phyloP scores from a whole-genome alignment of 2,888 invertebrate species.

The Pteria penguin region DNA sequence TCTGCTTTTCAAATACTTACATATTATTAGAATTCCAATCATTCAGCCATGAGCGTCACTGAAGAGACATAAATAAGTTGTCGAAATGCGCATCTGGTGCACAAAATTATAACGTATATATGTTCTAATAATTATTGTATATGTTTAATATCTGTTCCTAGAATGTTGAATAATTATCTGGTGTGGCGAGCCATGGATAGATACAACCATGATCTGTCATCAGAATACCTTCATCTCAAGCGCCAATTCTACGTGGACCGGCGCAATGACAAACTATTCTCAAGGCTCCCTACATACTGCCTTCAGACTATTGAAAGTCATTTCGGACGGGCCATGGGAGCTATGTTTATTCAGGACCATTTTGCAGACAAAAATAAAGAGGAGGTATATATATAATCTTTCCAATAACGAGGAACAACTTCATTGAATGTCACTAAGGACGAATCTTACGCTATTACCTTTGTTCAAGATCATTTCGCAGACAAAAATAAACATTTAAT shows the following conservation, averaged over 20 bases:
- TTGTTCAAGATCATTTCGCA: no score
- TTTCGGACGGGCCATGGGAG: background rate
- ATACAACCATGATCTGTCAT: background rate
- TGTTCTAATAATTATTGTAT: no score
- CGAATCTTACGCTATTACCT: no score
- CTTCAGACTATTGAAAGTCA: background rate
- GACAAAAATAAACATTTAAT: no score
- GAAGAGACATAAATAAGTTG: no score
- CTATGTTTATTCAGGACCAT: background rate
- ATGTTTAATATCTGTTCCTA: background rate
- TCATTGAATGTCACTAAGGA: no score
- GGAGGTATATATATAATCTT: background rate
- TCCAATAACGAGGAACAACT: no score
- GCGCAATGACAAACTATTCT: background rate
- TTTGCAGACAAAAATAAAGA: background rate
- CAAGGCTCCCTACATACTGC: background rate
- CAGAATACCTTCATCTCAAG: background rate
- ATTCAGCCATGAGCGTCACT: no score
- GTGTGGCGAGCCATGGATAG: background rate
- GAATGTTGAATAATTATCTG: background rate
- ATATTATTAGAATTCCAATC: no score
- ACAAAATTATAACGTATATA: no score
- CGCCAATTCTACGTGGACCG: background rate
- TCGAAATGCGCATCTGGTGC: no score
- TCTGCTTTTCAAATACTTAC: no score